phyloP scores from a whole-genome alignment of 2,113 vertebrate species.

The Ciconia boyciana region DNA sequence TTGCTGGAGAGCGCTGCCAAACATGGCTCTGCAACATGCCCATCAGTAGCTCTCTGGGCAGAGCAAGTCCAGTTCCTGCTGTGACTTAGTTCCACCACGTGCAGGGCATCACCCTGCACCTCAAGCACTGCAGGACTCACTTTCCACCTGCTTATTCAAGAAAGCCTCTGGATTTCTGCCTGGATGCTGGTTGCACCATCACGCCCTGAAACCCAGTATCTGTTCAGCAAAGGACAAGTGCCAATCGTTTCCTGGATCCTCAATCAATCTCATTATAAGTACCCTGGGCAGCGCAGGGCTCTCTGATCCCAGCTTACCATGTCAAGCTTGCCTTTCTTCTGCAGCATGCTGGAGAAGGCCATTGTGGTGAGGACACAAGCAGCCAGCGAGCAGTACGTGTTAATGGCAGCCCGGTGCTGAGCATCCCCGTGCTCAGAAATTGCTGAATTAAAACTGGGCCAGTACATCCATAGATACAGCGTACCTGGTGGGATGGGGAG shows the following conservation, averaged over 20 bases:
- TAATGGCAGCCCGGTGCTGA: conserved; percentile 90
- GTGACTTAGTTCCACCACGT: not conserved
- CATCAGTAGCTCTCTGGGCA: not conserved
- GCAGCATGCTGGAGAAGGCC: conserved; percentile 86
- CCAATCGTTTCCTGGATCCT: not conserved
- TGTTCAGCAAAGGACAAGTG: not conserved
- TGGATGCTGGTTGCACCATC: not conserved
- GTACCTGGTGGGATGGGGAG: conserved; percentile 75
- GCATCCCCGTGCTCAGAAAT: conserved; percentile 84
- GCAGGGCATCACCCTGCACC: not conserved
- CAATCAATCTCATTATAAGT: not conserved
- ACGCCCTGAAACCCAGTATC: not conserved
- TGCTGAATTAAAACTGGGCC: conserved; percentile 98
- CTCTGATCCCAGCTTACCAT: conserved; percentile 80
- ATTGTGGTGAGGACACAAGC: conserved; percentile 85
- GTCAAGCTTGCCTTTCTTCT: conserved; percentile 90
- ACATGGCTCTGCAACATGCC: not conserved
- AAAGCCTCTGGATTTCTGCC: not conserved
- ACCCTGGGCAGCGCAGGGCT: not conserved
- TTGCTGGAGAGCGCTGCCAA: not conserved
- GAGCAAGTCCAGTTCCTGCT: not conserved
- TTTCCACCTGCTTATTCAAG: not conserved
- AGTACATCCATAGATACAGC: conserved; percentile 95
- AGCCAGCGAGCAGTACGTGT: conserved; percentile 89
- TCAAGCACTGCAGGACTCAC: not conserved